phyloP scores from a whole-genome alignment of 2,888 invertebrate genomes.

The Spisula solida region DNA sequence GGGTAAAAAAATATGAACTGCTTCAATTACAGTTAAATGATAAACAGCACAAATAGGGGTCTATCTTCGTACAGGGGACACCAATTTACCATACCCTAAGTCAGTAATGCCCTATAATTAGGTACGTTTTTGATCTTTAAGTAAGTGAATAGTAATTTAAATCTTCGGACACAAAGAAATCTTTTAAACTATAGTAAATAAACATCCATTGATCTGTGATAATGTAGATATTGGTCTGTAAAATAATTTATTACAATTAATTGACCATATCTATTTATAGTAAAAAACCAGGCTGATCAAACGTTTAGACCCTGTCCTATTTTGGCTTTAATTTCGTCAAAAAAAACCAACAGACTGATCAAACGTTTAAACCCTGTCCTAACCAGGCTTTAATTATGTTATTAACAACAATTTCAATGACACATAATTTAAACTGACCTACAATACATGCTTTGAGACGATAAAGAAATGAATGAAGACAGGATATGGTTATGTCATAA shows the following conservation, averaged over 20 bases:
- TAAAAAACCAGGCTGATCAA: background rate
- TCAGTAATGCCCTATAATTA: conserved; percentile 3
- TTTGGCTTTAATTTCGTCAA: no score
- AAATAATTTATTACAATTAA: background rate
- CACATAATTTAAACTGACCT: no score
- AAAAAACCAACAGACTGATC: background rate
- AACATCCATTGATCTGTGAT: background rate
- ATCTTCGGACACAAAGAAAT: conserved; percentile 13
- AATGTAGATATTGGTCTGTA: background rate
- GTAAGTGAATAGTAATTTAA: conserved; percentile 8
- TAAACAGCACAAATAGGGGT: background rate
- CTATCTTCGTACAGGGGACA: background rate
- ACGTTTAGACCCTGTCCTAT: background rate
- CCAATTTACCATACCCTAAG: background rate
- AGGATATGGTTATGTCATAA: no score
- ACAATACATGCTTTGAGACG: no score
- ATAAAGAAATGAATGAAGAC: no score
- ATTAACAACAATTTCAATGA: no score
- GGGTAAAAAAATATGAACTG: background rate
- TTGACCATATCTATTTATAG: background rate
- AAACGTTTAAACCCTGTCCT: background rate
- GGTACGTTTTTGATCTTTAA: conserved; percentile 4
- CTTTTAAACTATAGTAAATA: conserved; percentile 2
- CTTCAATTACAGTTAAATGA: conserved; percentile 5
- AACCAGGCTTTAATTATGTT: no score